Percentiles rank a stretch among this genome's conserved stretches.
Conservation (phyloP, 2,113 vertebrate species). For the Bufo gargarizans region DNA sequence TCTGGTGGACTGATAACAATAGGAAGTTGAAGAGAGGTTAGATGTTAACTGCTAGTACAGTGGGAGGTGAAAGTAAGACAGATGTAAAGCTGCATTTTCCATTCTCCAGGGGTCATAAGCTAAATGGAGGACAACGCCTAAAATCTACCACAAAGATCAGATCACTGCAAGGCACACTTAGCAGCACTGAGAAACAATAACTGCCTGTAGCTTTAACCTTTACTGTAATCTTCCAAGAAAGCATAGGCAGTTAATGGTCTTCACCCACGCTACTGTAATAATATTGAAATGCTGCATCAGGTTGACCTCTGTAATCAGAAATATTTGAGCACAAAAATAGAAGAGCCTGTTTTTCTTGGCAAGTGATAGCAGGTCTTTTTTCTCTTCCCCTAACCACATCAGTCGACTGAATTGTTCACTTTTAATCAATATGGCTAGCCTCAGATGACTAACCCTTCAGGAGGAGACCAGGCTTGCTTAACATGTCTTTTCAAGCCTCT, state of each 20-base stretch:
- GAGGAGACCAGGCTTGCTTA: conserved; percentile 30
- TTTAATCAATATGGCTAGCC: conserved; percentile 53
- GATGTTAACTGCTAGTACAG: background rate
- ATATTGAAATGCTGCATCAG: conserved; percentile 58
- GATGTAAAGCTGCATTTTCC: background rate
- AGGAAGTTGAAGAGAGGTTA: background rate
- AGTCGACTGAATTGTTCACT: conserved; percentile 43
- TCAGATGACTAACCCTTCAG: conserved; percentile 49
- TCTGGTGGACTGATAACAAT: background rate
- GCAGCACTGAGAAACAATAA: conserved; percentile 14
- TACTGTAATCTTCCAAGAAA: conserved; percentile 50
- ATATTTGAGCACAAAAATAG: conserved; percentile 54
- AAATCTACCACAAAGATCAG: background rate
- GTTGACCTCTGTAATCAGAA: conserved; percentile 54
- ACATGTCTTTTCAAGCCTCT: conserved; percentile 32
- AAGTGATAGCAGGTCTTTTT: conserved; percentile 20
- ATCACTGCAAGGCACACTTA: background rate
- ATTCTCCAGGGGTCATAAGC: background rate
- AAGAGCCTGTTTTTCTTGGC: conserved; percentile 50
- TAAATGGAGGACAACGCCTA: background rate
- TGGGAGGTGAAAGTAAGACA: background rate
- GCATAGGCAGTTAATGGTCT: conserved; percentile 34
- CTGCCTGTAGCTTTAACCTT: conserved; percentile 20
- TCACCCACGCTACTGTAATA: conserved; percentile 55
- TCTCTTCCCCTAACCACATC: conserved; percentile 49